Evolutionary conservation across 2,888 invertebrate genomes (phyloP).

Genomic region (Caenorhabditis sp.): DNA sequence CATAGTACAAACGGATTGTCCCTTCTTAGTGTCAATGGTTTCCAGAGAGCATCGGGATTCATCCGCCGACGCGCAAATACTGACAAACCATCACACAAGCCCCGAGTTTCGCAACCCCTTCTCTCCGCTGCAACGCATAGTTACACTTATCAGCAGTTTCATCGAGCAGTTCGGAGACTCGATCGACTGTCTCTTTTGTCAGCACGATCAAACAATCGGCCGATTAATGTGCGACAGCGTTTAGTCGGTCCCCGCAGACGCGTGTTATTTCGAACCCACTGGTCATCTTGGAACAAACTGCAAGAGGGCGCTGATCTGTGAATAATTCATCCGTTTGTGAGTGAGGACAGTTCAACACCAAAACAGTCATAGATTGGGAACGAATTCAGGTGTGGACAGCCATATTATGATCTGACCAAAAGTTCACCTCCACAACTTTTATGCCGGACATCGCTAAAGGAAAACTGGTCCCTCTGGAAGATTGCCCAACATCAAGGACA

Average conservation of each 20-base stretch:
- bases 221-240: conserved; percentile 11
- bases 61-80: not conserved
- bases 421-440: no score
- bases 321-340: no score
- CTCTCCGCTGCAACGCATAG: conserved; percentile 7
- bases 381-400: no score
- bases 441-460: no score
- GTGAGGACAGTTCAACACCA: no score
- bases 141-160: conserved; percentile 26
- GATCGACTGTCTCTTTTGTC: conserved; percentile 22
- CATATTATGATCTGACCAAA: no score
- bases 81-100: not conserved
- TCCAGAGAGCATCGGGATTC: not conserved
- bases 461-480: no score
- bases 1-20: not conserved
- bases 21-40: not conserved
- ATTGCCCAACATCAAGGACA: no score
- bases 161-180: conserved; percentile 15
- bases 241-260: not conserved
- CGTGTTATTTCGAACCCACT: conserved; percentile 11
- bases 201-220: conserved; percentile 25
- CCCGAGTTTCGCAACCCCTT: conserved; percentile 6
- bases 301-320: no score
- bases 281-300: not conserved
- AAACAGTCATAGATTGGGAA: not conserved